These are phyloP conservation scores for Antheraea pernyi DNA, from an alignment of 1,140 invertebrate species.

Conservation along the genomic window DNA sequence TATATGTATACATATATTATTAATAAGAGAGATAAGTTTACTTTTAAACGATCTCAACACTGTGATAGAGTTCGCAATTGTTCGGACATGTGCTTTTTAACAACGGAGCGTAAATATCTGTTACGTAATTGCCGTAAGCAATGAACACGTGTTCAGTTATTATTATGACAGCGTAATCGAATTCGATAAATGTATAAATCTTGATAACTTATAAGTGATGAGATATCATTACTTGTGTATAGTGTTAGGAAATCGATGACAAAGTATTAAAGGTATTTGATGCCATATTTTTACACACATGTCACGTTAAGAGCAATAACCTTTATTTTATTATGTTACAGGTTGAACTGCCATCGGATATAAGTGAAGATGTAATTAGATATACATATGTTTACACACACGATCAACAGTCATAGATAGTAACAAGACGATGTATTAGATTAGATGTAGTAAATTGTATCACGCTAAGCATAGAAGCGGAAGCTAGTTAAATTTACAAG, in stretches of 20 bases:
- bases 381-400: no score
- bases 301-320: no score
- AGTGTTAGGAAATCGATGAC: neutral
- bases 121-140: conserved; percentile 2
- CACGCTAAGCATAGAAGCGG: neutral
- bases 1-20: neutral
- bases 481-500: neutral
- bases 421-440: no score
- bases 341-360: no score
- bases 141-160: neutral
- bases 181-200: neutral
- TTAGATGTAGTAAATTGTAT: no score
- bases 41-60: neutral
- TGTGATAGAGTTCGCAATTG: neutral
- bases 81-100: neutral
- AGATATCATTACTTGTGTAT: neutral
- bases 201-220: neutral
- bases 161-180: neutral
- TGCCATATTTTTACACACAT: neutral
- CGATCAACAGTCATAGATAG: no score
- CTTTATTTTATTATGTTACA: no score
- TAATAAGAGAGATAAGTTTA: no score
- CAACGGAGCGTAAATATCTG: neutral
- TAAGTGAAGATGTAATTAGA: no score
- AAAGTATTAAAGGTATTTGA: neutral